A percentile compares a stretch with the other conserved stretches of the same genome.
Evolutionary conservation across 2,797 vertebrate genomes (phyloP).

Genomic region (Sebastes minor): DNA sequence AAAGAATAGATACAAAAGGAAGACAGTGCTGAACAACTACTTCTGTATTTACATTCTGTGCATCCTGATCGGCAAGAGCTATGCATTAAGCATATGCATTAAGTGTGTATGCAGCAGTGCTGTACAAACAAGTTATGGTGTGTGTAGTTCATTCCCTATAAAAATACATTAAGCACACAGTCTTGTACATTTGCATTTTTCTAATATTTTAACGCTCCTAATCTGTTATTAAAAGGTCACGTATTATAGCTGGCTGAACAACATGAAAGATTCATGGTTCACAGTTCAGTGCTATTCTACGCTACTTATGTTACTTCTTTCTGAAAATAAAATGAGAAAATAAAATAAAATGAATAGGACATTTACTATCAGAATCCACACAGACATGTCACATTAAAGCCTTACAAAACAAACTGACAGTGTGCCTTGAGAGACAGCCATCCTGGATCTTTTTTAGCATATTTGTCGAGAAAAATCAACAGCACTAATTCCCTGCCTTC

Average conservation of each 20-base stretch:
- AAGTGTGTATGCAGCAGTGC: background rate
- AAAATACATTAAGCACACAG: background rate
- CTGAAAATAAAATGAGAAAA: background rate
- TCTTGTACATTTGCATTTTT: background rate
- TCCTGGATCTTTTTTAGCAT: background rate
- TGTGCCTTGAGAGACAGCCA: background rate
- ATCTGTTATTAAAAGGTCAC: slow-evolving; percentile 26
- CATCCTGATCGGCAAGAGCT: background rate
- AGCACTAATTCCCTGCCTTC: background rate
- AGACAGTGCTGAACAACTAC: background rate
- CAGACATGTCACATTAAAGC: background rate
- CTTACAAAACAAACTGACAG: slow-evolving; percentile 8
- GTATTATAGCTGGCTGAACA: slow-evolving; percentile 2
- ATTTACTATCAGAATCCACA: background rate
- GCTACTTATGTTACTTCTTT: background rate
- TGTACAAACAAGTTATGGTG: background rate
- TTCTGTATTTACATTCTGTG: background rate
- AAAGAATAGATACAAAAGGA: slow-evolving; percentile 4
- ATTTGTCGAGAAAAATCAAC: background rate
- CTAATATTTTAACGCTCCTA: background rate
- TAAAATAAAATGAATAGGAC: background rate
- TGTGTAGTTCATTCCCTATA: background rate
- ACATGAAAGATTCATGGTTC: slow-evolving; percentile 12
- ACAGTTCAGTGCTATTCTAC: background rate
- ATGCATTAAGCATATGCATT: background rate